Percentiles rank a stretch among this genome's conserved stretches.
These are phyloP conservation scores for Thereva nobilitata DNA, from an alignment of 2,888 invertebrate genomes.

Conservation along the genomic window DNA sequence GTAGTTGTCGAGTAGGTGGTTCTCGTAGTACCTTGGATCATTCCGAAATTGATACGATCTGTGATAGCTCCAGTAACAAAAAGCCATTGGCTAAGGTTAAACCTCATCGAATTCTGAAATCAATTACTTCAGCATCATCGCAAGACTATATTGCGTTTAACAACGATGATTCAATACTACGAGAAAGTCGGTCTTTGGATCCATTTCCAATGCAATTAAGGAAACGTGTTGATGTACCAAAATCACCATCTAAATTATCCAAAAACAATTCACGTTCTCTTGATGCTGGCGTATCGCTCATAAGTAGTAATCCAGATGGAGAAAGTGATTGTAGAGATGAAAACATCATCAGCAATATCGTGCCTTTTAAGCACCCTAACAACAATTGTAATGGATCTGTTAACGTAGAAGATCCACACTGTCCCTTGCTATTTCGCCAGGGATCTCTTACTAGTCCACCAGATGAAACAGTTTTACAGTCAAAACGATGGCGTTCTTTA, in stretches of 20 bases:
- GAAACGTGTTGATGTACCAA: conserved; percentile 48
- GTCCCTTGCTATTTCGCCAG: conserved; percentile 55
- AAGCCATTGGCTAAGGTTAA: conserved; percentile 57
- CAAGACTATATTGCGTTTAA: conserved; percentile 46
- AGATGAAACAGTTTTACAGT: conserved; percentile 58
- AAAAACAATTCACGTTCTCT: conserved; percentile 56
- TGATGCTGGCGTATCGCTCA: conserved; percentile 49
- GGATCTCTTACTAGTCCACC: conserved; percentile 54
- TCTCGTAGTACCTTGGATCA: conserved; percentile 57
- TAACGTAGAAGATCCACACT: conserved; percentile 53
- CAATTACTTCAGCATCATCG: conserved; percentile 51
- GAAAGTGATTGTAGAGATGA: conserved; percentile 29
- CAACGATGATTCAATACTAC: conserved; percentile 49
- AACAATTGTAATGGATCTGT: conserved; percentile 58
- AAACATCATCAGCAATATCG: conserved; percentile 43
- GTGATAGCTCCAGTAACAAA: conserved; percentile 53
- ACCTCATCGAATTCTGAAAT: conserved; percentile 62
- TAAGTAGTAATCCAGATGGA: conserved; percentile 40
- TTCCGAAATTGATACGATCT: conserved; percentile 58
- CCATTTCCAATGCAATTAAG: conserved; percentile 61
- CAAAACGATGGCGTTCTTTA: conserved; percentile 79
- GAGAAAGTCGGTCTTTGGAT: conserved; percentile 70
- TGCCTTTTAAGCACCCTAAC: conserved; percentile 54
- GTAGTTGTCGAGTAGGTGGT: conserved; percentile 33
- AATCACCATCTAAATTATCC: conserved; percentile 47